Evolutionary conservation across 2,113 vertebrate genomes (phyloP), one percentile per base, ranked within the genome.

Genomic region (Suncus etruscus): DNA sequence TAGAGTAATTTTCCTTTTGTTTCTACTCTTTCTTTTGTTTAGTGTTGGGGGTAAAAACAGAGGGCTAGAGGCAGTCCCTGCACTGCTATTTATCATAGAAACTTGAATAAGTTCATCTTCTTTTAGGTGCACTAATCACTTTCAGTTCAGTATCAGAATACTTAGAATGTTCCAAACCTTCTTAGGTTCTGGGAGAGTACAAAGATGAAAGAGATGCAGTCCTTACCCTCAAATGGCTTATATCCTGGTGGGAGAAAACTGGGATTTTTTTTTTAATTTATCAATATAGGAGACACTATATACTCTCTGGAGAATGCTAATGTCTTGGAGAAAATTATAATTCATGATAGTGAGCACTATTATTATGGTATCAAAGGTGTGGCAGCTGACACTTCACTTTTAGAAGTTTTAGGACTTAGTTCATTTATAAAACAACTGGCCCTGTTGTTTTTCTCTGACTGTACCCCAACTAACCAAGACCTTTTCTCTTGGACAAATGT

Each of bases 271-370:
- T 61, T 61, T 16, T 58, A 2, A 61, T 11, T 18, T 70, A 45
- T 12, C 1, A 2, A 4, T 29, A 16, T 39, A 50, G 27, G 27
- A 72, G 50, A 5, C 15, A 24, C 27, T 63, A 12, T 27, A 27
- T 0, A 22, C 14, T 54, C 18, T 45, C 51, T 11, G 22, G 88
- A 22, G 48, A 22, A 1, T 4, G 32, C 51, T 27, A 39, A 39
- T 22, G 9, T 11, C 6, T 16, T n/a, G 12, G 63, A 72, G 29
- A 82, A 39, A 20, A 3, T 3, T 22, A 47, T 3, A 1, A 5
- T 58, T 25, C 4, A 0, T 4, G 8, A n/a, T 5, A 2, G 32
- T 27, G 31, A 39, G 27, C 4, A 3, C 24, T 24, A 0, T 1
- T 15, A 10, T 2, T 39, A 39, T 39, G 24, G 32, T 22, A 0